Conservation (phyloP, 1,140 invertebrate species). For the Trichonephila clavipes region DNA sequence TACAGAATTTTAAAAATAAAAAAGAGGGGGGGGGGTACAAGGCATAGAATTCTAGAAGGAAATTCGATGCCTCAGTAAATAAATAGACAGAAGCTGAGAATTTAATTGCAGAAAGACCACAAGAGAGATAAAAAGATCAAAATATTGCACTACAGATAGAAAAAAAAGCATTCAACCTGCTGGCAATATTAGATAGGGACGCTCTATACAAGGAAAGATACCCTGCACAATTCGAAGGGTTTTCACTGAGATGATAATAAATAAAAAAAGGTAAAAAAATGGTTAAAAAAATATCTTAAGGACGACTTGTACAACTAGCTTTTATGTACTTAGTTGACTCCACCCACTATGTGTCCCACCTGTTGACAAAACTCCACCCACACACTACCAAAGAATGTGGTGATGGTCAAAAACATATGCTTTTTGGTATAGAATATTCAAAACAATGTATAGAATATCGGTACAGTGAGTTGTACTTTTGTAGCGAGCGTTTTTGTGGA, state of each 20-base stretch:
- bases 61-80: background rate
- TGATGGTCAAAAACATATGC: background rate
- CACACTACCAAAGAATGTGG: constrained; percentile 13
- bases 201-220: constrained; percentile 55
- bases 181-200: too few species aligned
- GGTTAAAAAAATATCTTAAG: constrained; percentile 41
- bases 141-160: background rate
- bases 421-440: background rate
- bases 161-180: background rate
- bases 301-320: constrained; percentile 58
- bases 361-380: constrained; percentile 71
- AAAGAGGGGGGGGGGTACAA: background rate
- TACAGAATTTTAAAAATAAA: background rate
- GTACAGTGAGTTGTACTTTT: background rate
- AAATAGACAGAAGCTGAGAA: background rate
- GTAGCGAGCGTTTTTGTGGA: background rate
- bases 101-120: constrained; percentile 31
- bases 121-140: constrained; percentile 13
- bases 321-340: constrained; percentile 65
- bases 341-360: constrained; percentile 55
- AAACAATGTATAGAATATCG: constrained; percentile 2
- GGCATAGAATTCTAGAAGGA: background rate
- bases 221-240: background rate
- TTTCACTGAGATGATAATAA: background rate
- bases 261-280: background rate